Percentiles rank a stretch among this genome's conserved stretches.
Evolutionary conservation across 2,113 vertebrate species (phyloP).

Genomic region (Phrynosoma blainvillii): DNA sequence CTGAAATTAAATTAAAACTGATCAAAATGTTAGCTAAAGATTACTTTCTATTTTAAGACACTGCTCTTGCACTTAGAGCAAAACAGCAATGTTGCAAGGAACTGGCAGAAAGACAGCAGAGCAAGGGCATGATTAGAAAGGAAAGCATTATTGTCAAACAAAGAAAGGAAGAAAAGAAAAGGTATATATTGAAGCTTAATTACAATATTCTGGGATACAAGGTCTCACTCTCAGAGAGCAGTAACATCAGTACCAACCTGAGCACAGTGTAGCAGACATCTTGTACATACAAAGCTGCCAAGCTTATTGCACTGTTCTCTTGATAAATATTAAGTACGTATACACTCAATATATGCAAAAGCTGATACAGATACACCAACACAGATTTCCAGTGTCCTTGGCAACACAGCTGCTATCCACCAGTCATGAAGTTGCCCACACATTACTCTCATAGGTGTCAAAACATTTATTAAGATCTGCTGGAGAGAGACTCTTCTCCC

Average conservation of each 20-base stretch:
- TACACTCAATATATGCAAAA: no score
- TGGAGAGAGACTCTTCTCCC: not conserved
- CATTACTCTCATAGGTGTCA: not conserved
- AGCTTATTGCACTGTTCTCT: no score
- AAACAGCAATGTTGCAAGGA: conserved; percentile 61
- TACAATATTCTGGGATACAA: conserved; percentile 40
- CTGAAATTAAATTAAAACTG: conserved; percentile 73
- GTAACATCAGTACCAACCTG: not conserved
- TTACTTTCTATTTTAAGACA: conserved; percentile 70
- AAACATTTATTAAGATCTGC: not conserved
- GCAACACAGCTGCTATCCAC: not conserved
- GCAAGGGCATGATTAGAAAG: conserved; percentile 55
- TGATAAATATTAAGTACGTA: no score
- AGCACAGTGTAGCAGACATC: not conserved
- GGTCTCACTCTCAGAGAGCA: not conserved
- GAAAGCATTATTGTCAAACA: conserved; percentile 54
- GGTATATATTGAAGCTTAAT: conserved; percentile 38
- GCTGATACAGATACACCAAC: no score
- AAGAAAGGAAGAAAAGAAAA: conserved; percentile 45
- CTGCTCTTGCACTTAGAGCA: conserved; percentile 61
- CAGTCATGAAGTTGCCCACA: not conserved
- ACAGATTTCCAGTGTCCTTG: not conserved
- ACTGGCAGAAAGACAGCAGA: conserved; percentile 66
- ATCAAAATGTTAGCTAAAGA: conserved; percentile 70
- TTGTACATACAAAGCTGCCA: no score